Percentiles rank a stretch among this genome's conserved stretches.
Conservation (phyloP, 2,888 invertebrate genomes). For the Drosophila kambysellisi region DNA sequence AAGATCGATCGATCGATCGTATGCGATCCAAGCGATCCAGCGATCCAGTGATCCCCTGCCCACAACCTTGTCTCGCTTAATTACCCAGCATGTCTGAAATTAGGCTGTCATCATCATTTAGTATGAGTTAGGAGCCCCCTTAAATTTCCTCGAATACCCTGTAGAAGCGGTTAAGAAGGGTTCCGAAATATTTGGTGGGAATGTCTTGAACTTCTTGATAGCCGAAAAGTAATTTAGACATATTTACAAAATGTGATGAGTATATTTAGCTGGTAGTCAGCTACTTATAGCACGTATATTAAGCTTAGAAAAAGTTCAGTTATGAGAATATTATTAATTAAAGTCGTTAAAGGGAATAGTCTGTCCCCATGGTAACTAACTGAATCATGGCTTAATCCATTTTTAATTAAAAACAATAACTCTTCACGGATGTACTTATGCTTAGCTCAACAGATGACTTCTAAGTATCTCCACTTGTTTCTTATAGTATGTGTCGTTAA, state of each 20-base stretch:
- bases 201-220: not conserved
- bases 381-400: not conserved
- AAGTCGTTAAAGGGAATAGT: not conserved
- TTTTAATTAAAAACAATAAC: not conserved
- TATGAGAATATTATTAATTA: not conserved
- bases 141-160: slow-evolving; percentile 1
- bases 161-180: not conserved
- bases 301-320: not conserved
- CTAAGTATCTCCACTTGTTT: not conserved
- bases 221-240: not conserved
- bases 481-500: not conserved
- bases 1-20: slow-evolving; percentile 27
- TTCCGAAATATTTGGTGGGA: slow-evolving; percentile 11
- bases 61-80: slow-evolving; percentile 45
- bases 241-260: not conserved
- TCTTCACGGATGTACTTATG: not conserved
- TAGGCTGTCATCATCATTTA: slow-evolving; percentile 77
- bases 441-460: not conserved
- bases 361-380: not conserved
- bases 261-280: not conserved
- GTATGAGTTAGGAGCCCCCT: slow-evolving; percentile 41
- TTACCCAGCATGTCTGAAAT: slow-evolving; percentile 66
- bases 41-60: slow-evolving; percentile 30
- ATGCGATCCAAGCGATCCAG: slow-evolving; percentile 8
- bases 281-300: not conserved